phyloP scores from a whole-genome alignment of 2,797 vertebrate genomes.

The Tarsius wallacei region DNA sequence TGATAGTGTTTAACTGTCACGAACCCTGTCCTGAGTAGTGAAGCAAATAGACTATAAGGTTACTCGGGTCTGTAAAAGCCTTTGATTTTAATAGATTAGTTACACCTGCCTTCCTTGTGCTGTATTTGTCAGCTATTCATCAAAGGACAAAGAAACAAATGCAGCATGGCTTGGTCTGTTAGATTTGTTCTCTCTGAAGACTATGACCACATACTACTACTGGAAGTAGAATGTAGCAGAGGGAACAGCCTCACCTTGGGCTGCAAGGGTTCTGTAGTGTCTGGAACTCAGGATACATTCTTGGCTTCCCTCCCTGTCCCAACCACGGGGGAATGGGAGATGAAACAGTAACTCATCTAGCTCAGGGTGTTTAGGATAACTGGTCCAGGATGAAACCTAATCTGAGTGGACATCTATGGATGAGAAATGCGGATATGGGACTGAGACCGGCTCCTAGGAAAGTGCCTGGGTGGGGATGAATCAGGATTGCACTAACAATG shows the following conservation, averaged over 20 bases:
- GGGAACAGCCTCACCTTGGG: background rate
- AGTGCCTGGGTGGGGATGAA: too few species aligned
- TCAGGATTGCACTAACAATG: background rate
- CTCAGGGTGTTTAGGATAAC: background rate
- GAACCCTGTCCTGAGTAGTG: background rate
- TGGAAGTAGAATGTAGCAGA: background rate
- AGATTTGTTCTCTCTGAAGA: background rate
- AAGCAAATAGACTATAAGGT: too few species aligned
- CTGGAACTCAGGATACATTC: background rate
- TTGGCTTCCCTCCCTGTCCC: too few species aligned
- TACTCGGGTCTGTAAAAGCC: background rate
- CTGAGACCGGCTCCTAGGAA: slow-evolving; percentile 93
- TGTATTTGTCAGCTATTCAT: background rate
- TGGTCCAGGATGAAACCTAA: slow-evolving; percentile 95
- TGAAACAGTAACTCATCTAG: background rate
- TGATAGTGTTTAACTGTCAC: background rate
- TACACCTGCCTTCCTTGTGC: background rate
- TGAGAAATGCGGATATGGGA: slow-evolving; percentile 99
- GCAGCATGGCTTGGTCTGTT: background rate
- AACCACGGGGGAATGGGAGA: background rate
- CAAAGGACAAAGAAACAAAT: background rate
- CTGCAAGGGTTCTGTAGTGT: background rate
- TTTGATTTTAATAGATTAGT: background rate
- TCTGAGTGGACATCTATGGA: slow-evolving; percentile 94
- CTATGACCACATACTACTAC: background rate